phyloP scores from a whole-genome alignment of 2,113 vertebrate genomes.

The Pseudorectes ferrugineus region DNA sequence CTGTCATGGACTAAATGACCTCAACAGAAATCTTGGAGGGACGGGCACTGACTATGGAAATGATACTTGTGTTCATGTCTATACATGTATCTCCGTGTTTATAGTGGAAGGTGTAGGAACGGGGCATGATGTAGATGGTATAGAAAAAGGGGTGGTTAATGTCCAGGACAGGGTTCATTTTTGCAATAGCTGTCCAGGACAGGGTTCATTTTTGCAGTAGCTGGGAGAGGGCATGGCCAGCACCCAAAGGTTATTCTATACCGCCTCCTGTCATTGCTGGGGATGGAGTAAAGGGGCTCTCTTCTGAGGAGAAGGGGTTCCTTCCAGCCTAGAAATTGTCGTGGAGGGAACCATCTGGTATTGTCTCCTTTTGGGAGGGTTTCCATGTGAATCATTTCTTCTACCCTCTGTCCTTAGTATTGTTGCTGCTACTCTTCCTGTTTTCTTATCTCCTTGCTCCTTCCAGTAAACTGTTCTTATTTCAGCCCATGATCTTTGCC shows the following conservation, averaged over 20 bases:
- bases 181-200: too few species aligned
- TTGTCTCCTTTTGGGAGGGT: background rate
- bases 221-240: too few species aligned
- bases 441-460: background rate
- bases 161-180: too few species aligned
- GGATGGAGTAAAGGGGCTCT: background rate
- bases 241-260: background rate
- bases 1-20: background rate
- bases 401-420: background rate
- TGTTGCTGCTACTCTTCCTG: background rate
- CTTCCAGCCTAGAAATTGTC: background rate
- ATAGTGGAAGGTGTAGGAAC: too few species aligned
- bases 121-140: too few species aligned
- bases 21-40: background rate
- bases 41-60: background rate
- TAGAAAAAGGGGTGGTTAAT: background rate
- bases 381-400: background rate
- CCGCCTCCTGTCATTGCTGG: background rate
- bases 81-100: background rate
- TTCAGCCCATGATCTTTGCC: background rate
- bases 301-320: background rate
- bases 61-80: background rate
- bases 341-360: background rate
- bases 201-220: too few species aligned
- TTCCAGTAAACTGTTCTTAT: background rate